Evolutionary conservation across 2,797 vertebrate species (phyloP), one percentile per base, ranked within the genome.

Genomic region (Todus mexicanus): DNA sequence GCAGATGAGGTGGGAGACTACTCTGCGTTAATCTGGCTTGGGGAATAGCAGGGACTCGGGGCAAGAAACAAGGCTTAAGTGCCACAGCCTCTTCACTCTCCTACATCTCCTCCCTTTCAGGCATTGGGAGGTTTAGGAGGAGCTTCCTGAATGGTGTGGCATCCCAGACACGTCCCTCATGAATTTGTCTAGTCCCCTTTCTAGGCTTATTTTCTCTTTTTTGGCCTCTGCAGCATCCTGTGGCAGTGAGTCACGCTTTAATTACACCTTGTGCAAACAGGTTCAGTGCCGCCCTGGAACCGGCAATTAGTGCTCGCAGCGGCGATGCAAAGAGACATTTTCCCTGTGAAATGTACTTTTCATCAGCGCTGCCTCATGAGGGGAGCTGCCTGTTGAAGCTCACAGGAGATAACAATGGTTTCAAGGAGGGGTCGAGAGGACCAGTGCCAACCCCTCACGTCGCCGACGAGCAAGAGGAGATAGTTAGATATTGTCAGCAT

Each of bases 161-260:
- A 82, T 51, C 60, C 51, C 43, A 64, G 60, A 50, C 8, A 2
- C 0, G 4, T 35, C 47, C 33, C 35, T 84, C 22, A 25, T 51
- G 47, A 78, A 66, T 89, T 89, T 83, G 15, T 31, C 64, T 90
- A 25, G 56, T 77, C n/a, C 20, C 27, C 4, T n/a, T 11, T 21
- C 23, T 26, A 51, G 84, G 38, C 23, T 83, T 77, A 27, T 87
- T 92, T 93, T 77, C 17, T 87, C 11, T 74, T 88, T 53, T 29
- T 38, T 92, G 91, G 82, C 82, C 84, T 80, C 42, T 75, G 59
- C 73, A 93, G 73, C 66, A 63, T 91, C 79, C 91, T 78, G 66
- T 91, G 79, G 73, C 84, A 87, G 66, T 95, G 94, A 96, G 75
- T 95, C 93, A 95, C 84, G 84, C 33, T 70, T 84, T 95, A 93